These are phyloP conservation scores for Morelia viridis DNA, from an alignment of 2,797 vertebrate species.

Conservation along the genomic window DNA sequence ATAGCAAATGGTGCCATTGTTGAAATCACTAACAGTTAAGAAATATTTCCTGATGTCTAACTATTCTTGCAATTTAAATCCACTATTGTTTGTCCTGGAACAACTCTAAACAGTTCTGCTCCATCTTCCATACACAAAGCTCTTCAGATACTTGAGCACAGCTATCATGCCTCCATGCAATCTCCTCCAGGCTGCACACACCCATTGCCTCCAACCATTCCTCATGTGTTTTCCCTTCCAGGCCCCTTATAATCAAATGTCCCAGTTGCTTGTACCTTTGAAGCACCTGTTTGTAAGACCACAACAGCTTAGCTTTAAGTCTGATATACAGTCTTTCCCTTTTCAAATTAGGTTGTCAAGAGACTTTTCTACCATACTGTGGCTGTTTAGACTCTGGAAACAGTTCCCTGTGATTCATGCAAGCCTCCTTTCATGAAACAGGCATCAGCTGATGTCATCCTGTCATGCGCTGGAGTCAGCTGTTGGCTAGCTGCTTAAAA, in stretches of 20 bases:
- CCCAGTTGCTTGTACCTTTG: not conserved
- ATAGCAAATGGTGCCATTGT: not conserved
- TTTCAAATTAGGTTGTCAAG: not conserved
- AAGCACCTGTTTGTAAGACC: not conserved
- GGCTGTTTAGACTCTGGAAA: slow-evolving; percentile 8
- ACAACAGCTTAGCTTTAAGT: not conserved
- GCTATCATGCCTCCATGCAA: not conserved
- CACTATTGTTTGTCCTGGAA: not conserved
- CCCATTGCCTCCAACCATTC: not conserved
- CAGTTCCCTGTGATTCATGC: not conserved
- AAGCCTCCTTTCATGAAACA: not conserved
- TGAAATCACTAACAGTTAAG: not conserved
- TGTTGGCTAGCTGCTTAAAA: not conserved
- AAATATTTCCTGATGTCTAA: not conserved
- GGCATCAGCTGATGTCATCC: slow-evolving; percentile 18
- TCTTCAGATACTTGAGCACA: not conserved
- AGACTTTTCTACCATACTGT: not conserved
- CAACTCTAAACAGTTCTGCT: not conserved
- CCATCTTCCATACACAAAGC: not conserved
- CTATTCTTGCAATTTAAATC: not conserved
- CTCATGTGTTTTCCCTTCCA: not conserved
- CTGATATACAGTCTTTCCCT: not conserved
- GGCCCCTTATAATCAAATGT: not conserved
- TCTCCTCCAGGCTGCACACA: not conserved
- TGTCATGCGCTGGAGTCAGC: not conserved